Percentiles rank a stretch among this genome's conserved stretches.
phyloP scores from a whole-genome alignment of 2,797 vertebrate genomes.

The Cetoscarus ocellatus region DNA sequence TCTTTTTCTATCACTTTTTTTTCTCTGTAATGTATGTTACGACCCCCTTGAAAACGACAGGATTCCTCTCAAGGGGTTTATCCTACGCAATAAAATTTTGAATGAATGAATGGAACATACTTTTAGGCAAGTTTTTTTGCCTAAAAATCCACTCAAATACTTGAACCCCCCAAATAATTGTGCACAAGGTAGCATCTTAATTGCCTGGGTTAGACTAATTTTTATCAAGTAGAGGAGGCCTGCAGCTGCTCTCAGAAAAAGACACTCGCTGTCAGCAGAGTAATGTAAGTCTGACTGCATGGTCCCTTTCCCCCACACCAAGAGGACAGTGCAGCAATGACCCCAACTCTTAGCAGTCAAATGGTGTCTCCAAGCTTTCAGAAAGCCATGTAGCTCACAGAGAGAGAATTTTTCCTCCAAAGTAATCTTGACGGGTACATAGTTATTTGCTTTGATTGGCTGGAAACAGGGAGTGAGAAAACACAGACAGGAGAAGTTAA shows the following conservation, averaged over 20 bases:
- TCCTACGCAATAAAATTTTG: too few species aligned
- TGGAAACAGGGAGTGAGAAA: constrained; percentile 20
- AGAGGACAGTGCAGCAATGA: constrained; percentile 39
- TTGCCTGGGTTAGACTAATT: too few species aligned
- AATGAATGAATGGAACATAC: too few species aligned
- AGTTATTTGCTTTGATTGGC: constrained; percentile 65
- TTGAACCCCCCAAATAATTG: too few species aligned
- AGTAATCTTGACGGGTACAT: constrained; percentile 48
- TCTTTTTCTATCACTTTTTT: constrained; percentile 30
- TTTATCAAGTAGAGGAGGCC: too few species aligned
- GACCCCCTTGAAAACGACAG: too few species aligned
- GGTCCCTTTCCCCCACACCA: constrained; percentile 42
- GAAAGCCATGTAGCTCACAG: constrained; percentile 45
- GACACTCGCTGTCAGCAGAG: constrained; percentile 60
- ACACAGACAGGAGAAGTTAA: constrained; percentile 42
- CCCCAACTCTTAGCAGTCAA: constrained; percentile 41
- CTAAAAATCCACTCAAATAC: too few species aligned
- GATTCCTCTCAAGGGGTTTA: too few species aligned
- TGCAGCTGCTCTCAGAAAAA: constrained; percentile 45
- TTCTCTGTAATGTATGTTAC: neutral
- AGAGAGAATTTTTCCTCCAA: constrained; percentile 47
- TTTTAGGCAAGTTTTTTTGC: too few species aligned
- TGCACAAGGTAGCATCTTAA: too few species aligned
- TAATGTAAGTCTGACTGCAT: constrained; percentile 62
- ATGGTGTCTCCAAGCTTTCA: constrained; percentile 49